Evolutionary conservation across 35 echinoderm and acorn worm species (phyloP).

Genomic region (Lytechinus variegatus): DNA sequence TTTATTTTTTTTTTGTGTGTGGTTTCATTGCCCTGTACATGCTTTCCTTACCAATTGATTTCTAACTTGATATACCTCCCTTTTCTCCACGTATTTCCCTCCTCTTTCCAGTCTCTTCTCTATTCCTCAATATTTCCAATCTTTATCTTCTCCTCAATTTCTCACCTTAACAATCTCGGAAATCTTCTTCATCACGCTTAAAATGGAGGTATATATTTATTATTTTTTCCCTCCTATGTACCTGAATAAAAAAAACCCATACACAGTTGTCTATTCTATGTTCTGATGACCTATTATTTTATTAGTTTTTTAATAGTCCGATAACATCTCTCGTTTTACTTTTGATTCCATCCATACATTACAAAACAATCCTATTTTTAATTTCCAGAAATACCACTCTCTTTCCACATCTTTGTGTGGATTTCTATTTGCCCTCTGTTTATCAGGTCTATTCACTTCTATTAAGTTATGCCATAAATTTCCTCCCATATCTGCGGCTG

Average conservation of each 20-base stretch:
- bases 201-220: background rate
- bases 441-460: background rate
- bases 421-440: background rate
- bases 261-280: no score
- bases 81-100: background rate
- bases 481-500: background rate
- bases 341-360: no score
- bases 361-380: background rate
- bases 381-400: background rate
- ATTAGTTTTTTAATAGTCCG: no score
- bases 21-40: no score
- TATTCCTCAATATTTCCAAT: background rate
- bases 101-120: background rate
- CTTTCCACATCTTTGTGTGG: background rate
- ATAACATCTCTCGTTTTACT: no score
- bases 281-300: no score
- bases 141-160: background rate
- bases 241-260: no score
- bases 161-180: background rate
- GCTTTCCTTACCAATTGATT: no score
- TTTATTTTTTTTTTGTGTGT: no score
- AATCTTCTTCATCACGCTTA: background rate
- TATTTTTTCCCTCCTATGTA: no score
- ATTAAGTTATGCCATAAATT: background rate
- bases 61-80: background rate